These are phyloP conservation scores for Tichodroma muraria DNA, from an alignment of 2,113 vertebrate species.

Conservation along the genomic window DNA sequence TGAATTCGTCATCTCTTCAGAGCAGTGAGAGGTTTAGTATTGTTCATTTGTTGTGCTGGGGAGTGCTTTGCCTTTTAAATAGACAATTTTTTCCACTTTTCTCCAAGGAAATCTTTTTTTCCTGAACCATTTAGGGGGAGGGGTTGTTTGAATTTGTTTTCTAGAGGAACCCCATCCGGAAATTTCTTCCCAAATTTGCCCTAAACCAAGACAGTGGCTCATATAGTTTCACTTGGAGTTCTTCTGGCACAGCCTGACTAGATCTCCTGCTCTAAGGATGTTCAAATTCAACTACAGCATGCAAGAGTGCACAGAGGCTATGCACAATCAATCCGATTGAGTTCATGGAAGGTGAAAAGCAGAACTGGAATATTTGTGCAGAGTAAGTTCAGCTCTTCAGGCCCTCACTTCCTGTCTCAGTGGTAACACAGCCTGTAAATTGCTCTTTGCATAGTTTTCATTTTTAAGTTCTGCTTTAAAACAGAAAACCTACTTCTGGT, in stretches of 20 bases:
- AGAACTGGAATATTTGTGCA: background rate
- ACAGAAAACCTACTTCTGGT: conserved; percentile 7
- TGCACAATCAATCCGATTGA: background rate
- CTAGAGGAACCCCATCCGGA: too few relatives aligned
- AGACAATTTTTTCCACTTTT: too few relatives aligned
- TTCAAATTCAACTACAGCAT: background rate
- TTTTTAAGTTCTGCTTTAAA: conserved; percentile 17
- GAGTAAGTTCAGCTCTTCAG: background rate
- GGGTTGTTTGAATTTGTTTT: too few relatives aligned
- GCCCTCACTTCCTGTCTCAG: background rate
- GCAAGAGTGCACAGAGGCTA: background rate
- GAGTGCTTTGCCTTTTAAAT: too few relatives aligned
- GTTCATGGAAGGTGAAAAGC: background rate
- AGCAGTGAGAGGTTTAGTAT: too few relatives aligned
- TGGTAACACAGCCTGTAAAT: background rate
- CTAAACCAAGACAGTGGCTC: too few relatives aligned
- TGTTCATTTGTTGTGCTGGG: too few relatives aligned
- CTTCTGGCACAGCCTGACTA: background rate
- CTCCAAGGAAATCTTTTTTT: too few relatives aligned
- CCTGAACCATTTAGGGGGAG: too few relatives aligned
- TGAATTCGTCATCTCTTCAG: too few relatives aligned
- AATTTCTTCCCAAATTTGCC: too few relatives aligned
- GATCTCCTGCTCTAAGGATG: background rate
- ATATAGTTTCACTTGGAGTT: background rate
- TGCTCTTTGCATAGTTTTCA: background rate